Evolutionary conservation across 2,888 invertebrate genomes (phyloP).

Genomic region (Alloscopus bannaensis): DNA sequence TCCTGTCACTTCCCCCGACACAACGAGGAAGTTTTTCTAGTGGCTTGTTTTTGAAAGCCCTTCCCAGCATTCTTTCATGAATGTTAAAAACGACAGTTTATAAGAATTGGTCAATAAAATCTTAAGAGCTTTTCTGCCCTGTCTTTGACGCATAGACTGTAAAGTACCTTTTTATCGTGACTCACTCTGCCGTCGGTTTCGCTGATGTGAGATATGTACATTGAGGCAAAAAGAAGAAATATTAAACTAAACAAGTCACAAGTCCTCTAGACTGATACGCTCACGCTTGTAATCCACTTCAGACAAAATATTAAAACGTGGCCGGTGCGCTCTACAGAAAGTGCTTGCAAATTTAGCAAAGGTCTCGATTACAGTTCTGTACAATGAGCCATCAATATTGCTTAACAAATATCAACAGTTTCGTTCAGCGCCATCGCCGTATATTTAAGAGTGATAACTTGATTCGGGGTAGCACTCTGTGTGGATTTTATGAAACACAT

Average conservation of each 20-base stretch:
- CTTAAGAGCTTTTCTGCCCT: conserved; percentile 47
- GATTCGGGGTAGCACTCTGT: background rate
- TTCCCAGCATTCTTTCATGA: conserved; percentile 13
- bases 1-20: too few relatives aligned
- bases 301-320: too few relatives aligned
- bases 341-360: background rate
- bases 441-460: conserved; percentile 29
- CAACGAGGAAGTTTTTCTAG: too few relatives aligned
- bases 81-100: conserved; percentile 49
- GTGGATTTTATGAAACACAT: background rate
- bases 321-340: too few relatives aligned
- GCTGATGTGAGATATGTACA: conserved; percentile 8
- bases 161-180: conserved; percentile 58
- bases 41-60: too few relatives aligned
- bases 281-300: too few relatives aligned
- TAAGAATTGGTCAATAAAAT: conserved; percentile 50
- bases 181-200: conserved; percentile 26
- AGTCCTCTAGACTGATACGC: too few relatives aligned
- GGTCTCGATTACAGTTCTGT: conserved; percentile 11
- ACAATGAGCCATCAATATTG: conserved; percentile 39
- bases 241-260: too few relatives aligned
- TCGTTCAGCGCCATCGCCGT: conserved; percentile 14
- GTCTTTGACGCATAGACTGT: conserved; percentile 45
- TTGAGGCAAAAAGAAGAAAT: too few relatives aligned
- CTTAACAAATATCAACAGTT: conserved; percentile 32